These are phyloP conservation scores for Leptarthrus brevirostris DNA, from an alignment of 2,888 invertebrate genomes.

Conservation along the genomic window DNA sequence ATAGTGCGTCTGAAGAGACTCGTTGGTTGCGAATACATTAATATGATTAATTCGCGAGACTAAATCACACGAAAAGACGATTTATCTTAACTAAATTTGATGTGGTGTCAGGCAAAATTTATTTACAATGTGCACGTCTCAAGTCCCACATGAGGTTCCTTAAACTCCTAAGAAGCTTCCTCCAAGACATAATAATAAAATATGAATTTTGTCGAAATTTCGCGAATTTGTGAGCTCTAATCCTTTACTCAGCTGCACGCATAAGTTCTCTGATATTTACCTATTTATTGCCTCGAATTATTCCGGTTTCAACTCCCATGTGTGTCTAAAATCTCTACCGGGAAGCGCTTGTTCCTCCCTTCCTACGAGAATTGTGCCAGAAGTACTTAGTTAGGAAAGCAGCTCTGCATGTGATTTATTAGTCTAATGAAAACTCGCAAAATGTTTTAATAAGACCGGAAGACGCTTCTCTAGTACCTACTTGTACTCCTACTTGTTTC, in stretches of 20 bases:
- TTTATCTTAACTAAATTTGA: constrained; percentile 43
- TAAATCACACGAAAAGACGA: constrained; percentile 37
- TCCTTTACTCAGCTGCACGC: constrained; percentile 12
- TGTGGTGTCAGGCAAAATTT: constrained; percentile 44
- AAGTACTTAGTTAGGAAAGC: background rate
- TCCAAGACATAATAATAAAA: background rate
- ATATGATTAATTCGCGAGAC: constrained; percentile 31
- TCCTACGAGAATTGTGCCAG: background rate
- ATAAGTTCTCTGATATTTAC: background rate
- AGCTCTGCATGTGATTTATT: background rate
- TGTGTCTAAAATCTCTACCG: no score
- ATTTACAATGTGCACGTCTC: constrained; percentile 8
- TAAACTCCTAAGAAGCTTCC: no score
- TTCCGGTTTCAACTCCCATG: background rate
- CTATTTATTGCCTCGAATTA: background rate
- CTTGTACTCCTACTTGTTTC: no score
- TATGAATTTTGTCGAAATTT: constrained; percentile 14
- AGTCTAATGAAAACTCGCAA: background rate
- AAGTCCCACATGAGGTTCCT: constrained; percentile 21
- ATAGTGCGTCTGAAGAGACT: background rate
- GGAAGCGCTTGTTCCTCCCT: no score
- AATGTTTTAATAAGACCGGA: background rate
- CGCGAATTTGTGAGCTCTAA: constrained; percentile 12
- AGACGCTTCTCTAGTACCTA: background rate
- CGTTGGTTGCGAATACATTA: background rate